Percentiles rank a stretch among this genome's conserved stretches.
Conservation (phyloP, 2,797 vertebrate species). For the Malurus leucopterus region DNA sequence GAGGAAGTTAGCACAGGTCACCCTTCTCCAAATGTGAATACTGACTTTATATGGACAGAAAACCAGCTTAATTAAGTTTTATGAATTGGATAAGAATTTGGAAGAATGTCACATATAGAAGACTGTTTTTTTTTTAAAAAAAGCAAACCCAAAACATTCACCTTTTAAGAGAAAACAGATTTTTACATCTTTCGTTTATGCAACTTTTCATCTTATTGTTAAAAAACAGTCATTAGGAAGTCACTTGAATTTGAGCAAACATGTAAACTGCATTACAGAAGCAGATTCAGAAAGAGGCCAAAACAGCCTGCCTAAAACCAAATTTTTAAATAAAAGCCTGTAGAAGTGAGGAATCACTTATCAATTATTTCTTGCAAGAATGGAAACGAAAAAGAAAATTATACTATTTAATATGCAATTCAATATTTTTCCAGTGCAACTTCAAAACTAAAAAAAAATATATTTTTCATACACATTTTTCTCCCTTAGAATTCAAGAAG, state of each 20-base stretch:
- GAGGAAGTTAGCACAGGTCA: conserved; percentile 27
- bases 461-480: not conserved
- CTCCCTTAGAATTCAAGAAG: not conserved
- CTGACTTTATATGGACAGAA: not conserved
- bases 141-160: not conserved
- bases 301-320: not conserved
- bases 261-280: not conserved
- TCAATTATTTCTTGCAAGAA: not conserved
- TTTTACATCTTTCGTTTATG: not conserved
- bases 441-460: not conserved
- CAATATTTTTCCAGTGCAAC: not conserved
- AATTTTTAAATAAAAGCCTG: not conserved
- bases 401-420: not conserved
- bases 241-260: not conserved
- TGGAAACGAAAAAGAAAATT: not conserved
- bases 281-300: not conserved
- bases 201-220: not conserved
- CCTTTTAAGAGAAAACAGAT: not conserved
- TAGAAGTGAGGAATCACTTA: not conserved
- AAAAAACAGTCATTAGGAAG: not conserved
- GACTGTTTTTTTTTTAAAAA: not conserved
- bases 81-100: not conserved
- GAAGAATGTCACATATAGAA: not conserved
- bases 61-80: not conserved
- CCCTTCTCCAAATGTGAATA: not conserved